These are phyloP conservation scores for Archips xylosteana DNA, from an alignment of 2,888 invertebrate genomes.

Conservation along the genomic window DNA sequence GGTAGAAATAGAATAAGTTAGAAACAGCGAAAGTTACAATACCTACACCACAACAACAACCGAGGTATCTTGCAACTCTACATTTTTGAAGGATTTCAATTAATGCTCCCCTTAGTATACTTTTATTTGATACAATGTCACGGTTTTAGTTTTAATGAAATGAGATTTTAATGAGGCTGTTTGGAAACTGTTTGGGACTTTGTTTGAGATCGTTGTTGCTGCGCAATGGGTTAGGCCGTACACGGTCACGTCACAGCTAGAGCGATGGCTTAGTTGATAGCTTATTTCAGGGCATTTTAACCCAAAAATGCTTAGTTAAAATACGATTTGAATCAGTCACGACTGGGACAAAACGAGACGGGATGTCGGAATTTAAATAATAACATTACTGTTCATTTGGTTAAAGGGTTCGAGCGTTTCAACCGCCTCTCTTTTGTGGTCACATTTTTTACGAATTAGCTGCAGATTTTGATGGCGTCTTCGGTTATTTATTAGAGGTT, in stretches of 20 bases:
- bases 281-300: slow-evolving; percentile 1
- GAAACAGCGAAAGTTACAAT: too few relatives aligned
- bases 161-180: background rate
- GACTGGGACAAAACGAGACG: background rate
- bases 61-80: too few relatives aligned
- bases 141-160: background rate
- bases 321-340: background rate
- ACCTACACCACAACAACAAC: too few relatives aligned
- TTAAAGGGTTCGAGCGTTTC: too few relatives aligned
- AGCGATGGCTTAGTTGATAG: slow-evolving; percentile 8
- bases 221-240: background rate
- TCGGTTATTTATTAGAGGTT: too few relatives aligned
- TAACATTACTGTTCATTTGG: too few relatives aligned
- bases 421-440: too few relatives aligned
- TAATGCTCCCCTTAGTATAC: background rate
- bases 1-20: too few relatives aligned
- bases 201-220: background rate
- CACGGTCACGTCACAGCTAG: background rate
- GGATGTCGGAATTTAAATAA: too few relatives aligned
- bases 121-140: background rate
- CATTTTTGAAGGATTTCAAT: background rate
- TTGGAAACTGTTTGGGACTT: slow-evolving; percentile 1
- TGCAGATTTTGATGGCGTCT: too few relatives aligned
- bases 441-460: too few relatives aligned
- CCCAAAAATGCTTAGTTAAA: background rate